Conservation (phyloP, 2,888 invertebrate genomes). For the Drosophila setosimentum region DNA sequence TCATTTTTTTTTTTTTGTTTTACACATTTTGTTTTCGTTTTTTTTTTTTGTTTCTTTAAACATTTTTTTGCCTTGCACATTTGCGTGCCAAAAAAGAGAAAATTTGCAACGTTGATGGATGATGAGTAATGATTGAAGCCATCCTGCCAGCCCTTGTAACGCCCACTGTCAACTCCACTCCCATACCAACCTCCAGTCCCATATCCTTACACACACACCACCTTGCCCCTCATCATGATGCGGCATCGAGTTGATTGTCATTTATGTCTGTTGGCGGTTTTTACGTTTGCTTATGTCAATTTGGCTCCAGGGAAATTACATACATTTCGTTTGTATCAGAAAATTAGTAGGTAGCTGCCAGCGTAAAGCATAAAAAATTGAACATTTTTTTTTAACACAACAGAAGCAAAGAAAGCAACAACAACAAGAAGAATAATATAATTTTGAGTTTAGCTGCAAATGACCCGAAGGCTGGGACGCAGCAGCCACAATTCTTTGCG, state of each 20-base stretch:
- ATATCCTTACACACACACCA: neutral
- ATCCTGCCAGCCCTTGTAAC: slow-evolving; percentile 56
- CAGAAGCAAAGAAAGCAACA: slow-evolving; percentile 19
- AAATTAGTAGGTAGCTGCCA: slow-evolving; percentile 74
- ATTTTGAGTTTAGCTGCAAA: slow-evolving; percentile 70
- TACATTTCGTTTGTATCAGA: slow-evolving; percentile 77
- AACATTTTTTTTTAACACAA: slow-evolving; percentile 39
- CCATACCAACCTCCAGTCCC: neutral
- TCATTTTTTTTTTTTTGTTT: slow-evolving; percentile 38
- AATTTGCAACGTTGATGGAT: slow-evolving; percentile 78
- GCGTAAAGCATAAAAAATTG: slow-evolving; percentile 60
- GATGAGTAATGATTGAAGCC: slow-evolving; percentile 81
- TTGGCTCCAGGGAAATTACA: slow-evolving; percentile 79
- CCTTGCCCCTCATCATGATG: slow-evolving; percentile 2
- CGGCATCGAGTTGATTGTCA: slow-evolving; percentile 69
- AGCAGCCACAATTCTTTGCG: slow-evolving; percentile 26
- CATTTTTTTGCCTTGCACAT: slow-evolving; percentile 57
- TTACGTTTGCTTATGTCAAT: slow-evolving; percentile 79
- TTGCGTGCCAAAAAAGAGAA: slow-evolving; percentile 66
- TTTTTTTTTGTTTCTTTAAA: slow-evolving; percentile 9
- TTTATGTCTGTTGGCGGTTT: slow-evolving; percentile 77
- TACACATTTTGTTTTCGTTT: slow-evolving; percentile 29
- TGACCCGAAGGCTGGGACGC: slow-evolving; percentile 61
- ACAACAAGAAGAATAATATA: slow-evolving; percentile 48
- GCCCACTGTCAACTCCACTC: slow-evolving; percentile 13